phyloP scores from a whole-genome alignment of 2,113 vertebrate species.

The Siniperca knerii region DNA sequence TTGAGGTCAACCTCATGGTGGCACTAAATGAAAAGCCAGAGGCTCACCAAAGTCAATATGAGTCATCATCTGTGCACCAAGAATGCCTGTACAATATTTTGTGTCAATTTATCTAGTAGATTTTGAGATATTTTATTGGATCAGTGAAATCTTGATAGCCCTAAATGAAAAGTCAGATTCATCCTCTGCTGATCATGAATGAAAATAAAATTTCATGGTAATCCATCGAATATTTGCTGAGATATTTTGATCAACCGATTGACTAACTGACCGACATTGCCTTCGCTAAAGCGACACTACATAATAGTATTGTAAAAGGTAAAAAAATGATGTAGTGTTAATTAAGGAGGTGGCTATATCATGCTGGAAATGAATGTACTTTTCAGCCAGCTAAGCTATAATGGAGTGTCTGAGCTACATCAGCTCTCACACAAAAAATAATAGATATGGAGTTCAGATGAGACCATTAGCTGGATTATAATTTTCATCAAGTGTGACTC shows the following conservation, averaged over 20 bases:
- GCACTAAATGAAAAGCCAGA: background rate
- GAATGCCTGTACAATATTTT: too few relatives aligned
- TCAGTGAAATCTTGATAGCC: background rate
- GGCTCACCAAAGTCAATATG: background rate
- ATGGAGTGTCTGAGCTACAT: background rate
- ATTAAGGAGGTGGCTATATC: background rate
- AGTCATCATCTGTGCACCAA: too few relatives aligned
- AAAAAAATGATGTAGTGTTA: background rate
- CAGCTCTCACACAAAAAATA: constrained; percentile 13
- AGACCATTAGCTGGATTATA: background rate
- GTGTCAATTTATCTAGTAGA: too few relatives aligned
- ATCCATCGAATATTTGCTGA: background rate
- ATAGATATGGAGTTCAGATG: background rate
- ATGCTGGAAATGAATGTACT: background rate
- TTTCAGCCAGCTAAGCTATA: background rate
- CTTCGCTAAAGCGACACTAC: background rate
- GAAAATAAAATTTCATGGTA: background rate
- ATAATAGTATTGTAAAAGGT: background rate
- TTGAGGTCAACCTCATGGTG: background rate
- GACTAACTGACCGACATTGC: background rate
- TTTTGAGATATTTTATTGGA: too few relatives aligned
- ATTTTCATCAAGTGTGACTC: background rate
- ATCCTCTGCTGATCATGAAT: background rate
- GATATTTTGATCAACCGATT: background rate
- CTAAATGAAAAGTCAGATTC: background rate